A percentile compares a stretch with the other conserved stretches of the same genome.
These are phyloP conservation scores for Callionymus lyra DNA, from an alignment of 2,113 vertebrate species.

Conservation along the genomic window DNA sequence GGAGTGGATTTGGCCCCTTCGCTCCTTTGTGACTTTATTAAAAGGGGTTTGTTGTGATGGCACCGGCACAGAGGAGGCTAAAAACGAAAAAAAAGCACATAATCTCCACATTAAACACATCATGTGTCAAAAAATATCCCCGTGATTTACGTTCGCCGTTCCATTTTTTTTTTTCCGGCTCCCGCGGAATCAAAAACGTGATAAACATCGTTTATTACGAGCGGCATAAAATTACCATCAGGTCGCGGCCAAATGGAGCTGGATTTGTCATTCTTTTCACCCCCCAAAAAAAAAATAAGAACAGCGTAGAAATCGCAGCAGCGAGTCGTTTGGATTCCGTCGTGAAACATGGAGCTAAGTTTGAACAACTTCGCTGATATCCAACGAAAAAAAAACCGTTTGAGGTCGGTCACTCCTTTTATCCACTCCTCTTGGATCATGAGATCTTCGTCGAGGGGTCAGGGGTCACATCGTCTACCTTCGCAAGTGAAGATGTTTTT, in stretches of 20 bases:
- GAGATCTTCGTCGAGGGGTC: no score
- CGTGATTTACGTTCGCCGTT: slow-evolving; percentile 35
- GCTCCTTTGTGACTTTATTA: slow-evolving; percentile 76
- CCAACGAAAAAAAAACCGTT: no score
- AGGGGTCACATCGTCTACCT: no score
- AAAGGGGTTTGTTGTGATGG: slow-evolving; percentile 47
- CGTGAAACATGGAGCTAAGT: background rate
- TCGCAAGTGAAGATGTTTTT: no score
- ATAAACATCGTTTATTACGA: slow-evolving; percentile 48
- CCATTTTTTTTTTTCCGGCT: slow-evolving; percentile 38
- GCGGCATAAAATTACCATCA: slow-evolving; percentile 31
- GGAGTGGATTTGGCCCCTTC: slow-evolving; percentile 77
- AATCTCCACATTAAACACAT: slow-evolving; percentile 52
- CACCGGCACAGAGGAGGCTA: slow-evolving; percentile 36
- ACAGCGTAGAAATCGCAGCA: slow-evolving; percentile 30
- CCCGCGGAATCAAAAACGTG: slow-evolving; percentile 37
- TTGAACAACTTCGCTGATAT: no score
- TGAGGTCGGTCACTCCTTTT: no score
- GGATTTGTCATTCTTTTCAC: slow-evolving; percentile 31
- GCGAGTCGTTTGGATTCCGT: background rate
- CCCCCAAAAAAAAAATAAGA: slow-evolving; percentile 16
- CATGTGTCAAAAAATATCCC: slow-evolving; percentile 54
- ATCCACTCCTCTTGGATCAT: no score
- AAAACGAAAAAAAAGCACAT: slow-evolving; percentile 46
- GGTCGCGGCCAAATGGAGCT: slow-evolving; percentile 30